phyloP scores from a whole-genome alignment of 2,113 vertebrate genomes.

The Leptodactylus fuscus region DNA sequence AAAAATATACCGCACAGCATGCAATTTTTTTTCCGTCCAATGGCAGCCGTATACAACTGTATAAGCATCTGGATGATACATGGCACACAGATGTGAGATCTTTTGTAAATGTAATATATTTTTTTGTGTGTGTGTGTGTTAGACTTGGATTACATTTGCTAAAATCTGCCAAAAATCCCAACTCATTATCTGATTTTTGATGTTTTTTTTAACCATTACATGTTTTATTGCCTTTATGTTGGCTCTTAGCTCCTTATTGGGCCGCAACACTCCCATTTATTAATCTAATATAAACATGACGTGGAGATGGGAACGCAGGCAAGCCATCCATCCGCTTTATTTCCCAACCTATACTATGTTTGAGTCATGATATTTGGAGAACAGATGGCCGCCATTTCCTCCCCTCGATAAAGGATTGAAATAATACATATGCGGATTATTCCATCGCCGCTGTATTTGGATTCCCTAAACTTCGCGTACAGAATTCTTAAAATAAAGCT shows the following conservation, averaged over 20 bases:
- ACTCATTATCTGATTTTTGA: not conserved
- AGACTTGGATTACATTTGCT: not conserved
- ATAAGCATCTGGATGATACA: not conserved
- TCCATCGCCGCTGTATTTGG: not conserved
- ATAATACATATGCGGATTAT: slow-evolving; percentile 28
- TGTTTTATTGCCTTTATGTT: slow-evolving; percentile 30
- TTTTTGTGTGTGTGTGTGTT: no score
- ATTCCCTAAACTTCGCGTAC: not conserved
- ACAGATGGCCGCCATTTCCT: slow-evolving; percentile 16
- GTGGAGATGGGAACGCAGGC: not conserved
- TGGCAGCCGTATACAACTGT: not conserved
- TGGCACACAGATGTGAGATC: not conserved
- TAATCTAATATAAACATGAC: not conserved
- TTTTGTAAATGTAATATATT: not conserved
- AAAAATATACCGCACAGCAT: not conserved
- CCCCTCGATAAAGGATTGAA: not conserved
- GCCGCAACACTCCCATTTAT: not conserved
- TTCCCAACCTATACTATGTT: not conserved
- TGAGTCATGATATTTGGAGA: slow-evolving; percentile 13
- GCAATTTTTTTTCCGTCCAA: not conserved
- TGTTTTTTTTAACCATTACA: not conserved
- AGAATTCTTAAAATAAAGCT: not conserved
- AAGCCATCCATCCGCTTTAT: slow-evolving; percentile 16
- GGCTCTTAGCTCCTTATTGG: not conserved
- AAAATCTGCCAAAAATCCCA: not conserved